These are phyloP conservation scores for Aurelia sp. DNA, from an alignment of 30 jellyfish, hydroid and myxozoan genomes.

Conservation along the genomic window DNA sequence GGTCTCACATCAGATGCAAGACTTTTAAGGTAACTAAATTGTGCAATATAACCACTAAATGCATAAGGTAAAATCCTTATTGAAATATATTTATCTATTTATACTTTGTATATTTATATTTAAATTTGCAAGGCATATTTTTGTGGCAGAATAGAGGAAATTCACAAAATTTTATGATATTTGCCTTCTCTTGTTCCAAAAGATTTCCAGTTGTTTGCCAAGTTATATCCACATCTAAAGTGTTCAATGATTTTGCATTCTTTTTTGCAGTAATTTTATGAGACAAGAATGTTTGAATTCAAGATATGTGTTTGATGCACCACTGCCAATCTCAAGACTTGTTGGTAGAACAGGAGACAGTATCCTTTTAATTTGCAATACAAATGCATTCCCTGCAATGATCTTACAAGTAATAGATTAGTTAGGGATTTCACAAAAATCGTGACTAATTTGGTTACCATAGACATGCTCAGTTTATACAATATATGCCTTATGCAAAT, in stretches of 20 bases:
- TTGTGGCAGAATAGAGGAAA: too few relatives aligned
- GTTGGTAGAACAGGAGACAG: constrained; percentile 97
- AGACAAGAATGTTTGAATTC: constrained; percentile 95
- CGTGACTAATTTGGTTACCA: too few relatives aligned
- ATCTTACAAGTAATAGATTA: too few relatives aligned
- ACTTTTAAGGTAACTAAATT: constrained; percentile 75
- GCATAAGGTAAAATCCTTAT: not conserved
- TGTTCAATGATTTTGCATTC: not conserved
- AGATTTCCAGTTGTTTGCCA: not conserved
- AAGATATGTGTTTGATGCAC: constrained; percentile 82
- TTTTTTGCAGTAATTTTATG: constrained; percentile 83
- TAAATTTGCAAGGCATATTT: too few relatives aligned
- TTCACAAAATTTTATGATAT: too few relatives aligned
- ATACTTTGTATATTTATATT: too few relatives aligned
- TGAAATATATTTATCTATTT: not conserved
- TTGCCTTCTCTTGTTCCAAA: not conserved
- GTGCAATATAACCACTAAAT: too few relatives aligned
- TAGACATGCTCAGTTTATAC: too few relatives aligned
- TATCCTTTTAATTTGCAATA: constrained; percentile 54
- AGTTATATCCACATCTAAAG: not conserved
- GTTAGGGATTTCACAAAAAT: too few relatives aligned
- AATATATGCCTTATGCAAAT: too few relatives aligned
- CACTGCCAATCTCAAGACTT: constrained; percentile 92
- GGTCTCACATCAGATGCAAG: constrained; percentile 99
- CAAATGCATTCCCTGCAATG: not conserved